Evolutionary conservation across 2,113 vertebrate species (phyloP).

Genomic region (Ovibos moschatus): DNA sequence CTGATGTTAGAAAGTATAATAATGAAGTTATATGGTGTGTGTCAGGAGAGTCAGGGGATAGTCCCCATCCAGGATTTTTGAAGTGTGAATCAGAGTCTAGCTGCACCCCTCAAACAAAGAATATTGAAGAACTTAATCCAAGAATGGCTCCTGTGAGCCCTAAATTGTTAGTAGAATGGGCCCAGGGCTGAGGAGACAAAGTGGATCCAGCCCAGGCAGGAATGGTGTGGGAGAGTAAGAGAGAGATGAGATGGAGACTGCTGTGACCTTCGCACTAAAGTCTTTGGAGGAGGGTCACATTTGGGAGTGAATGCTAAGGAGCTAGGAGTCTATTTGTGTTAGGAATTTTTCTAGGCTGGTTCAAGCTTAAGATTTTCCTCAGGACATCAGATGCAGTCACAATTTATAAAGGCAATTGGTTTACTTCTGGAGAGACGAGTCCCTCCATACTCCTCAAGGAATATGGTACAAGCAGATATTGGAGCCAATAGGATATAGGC

Average conservation of each 20-base stretch:
- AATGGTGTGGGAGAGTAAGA: neutral
- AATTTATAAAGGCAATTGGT: neutral
- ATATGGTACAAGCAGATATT: neutral
- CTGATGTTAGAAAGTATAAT: constrained; percentile 14
- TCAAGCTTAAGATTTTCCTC: constrained; percentile 6
- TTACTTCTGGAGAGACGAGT: constrained; percentile 16
- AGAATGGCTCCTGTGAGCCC: neutral
- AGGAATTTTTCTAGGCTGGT: constrained; percentile 16
- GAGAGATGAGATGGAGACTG: neutral
- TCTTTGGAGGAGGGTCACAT: neutral
- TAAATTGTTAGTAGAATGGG: neutral
- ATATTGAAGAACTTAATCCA: neutral
- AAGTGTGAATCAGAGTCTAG: neutral
- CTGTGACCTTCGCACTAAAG: neutral
- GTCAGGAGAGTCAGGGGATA: neutral
- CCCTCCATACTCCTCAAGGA: neutral
- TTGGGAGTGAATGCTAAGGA: neutral
- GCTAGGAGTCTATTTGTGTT: neutral
- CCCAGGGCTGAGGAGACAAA: neutral
- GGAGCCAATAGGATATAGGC: neutral
- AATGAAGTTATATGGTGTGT: neutral
- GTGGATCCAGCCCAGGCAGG: neutral
- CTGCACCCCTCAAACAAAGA: neutral
- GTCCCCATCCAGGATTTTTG: neutral
- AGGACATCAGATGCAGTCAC: neutral